These are phyloP conservation scores for Nanorana parkeri DNA, from an alignment of 2,113 vertebrate species.

Conservation along the genomic window DNA sequence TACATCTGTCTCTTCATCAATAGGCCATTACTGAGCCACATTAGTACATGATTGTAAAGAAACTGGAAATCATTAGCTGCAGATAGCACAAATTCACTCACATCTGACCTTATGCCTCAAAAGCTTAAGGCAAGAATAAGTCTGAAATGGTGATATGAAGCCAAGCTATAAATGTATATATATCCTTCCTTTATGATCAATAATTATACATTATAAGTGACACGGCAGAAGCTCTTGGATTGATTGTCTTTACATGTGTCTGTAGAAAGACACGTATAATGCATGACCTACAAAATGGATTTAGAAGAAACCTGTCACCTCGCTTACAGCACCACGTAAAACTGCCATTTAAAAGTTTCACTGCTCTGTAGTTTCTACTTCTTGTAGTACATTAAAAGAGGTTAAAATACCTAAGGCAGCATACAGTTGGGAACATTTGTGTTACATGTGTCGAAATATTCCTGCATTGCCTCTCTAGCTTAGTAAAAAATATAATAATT, in stretches of 20 bases:
- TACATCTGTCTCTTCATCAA: constrained; percentile 83
- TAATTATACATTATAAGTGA: constrained; percentile 40
- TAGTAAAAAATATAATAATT: background rate
- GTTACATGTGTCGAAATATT: no score
- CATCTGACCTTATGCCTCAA: constrained; percentile 80
- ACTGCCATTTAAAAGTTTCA: background rate
- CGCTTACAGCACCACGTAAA: background rate
- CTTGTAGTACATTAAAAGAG: no score
- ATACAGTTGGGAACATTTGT: no score
- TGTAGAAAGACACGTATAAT: constrained; percentile 42
- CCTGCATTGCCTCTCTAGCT: no score
- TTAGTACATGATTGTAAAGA: constrained; percentile 78
- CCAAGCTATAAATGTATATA: constrained; percentile 36
- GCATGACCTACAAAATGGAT: constrained; percentile 29
- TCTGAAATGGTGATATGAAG: constrained; percentile 18
- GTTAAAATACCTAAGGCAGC: no score
- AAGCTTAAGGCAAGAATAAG: constrained; percentile 66
- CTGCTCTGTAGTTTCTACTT: background rate
- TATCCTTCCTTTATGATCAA: constrained; percentile 41
- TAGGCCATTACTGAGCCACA: constrained; percentile 77
- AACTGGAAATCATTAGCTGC: constrained; percentile 76
- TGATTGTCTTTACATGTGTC: constrained; percentile 67
- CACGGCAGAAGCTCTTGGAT: constrained; percentile 51
- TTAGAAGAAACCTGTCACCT: background rate
- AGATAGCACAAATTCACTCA: constrained; percentile 79